Conservation (phyloP, 2,113 vertebrate species). For the Zosterops japonicus region DNA sequence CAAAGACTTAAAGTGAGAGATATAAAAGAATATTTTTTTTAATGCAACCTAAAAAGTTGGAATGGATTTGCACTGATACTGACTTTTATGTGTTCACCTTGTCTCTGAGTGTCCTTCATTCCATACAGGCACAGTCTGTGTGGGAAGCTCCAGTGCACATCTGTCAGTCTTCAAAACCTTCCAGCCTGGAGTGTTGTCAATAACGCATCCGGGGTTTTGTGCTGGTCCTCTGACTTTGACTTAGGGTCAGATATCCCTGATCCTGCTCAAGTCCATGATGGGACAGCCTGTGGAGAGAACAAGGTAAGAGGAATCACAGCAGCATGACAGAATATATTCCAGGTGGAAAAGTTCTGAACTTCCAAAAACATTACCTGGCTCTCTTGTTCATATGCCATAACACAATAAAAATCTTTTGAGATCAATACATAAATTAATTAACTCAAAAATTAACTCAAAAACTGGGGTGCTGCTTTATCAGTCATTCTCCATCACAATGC, state of each 20-base stretch:
- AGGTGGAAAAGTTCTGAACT: not conserved
- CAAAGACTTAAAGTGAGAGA: not conserved
- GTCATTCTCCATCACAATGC: not conserved
- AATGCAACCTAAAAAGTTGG: not conserved
- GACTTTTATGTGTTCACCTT: not conserved
- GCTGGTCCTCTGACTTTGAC: conserved; percentile 82
- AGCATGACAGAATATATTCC: not conserved
- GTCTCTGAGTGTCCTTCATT: not conserved
- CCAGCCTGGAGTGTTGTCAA: conserved; percentile 8
- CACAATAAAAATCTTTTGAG: not conserved
- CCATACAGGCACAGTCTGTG: conserved; percentile 79
- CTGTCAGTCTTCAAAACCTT: conserved; percentile 50
- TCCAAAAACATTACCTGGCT: not conserved
- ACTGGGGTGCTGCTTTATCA: not conserved
- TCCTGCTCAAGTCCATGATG: conserved; percentile 82
- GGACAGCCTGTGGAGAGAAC: conserved; percentile 78
- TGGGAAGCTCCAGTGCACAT: conserved; percentile 86
- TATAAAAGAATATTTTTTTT: not conserved
- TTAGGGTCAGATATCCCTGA: conserved; percentile 84
- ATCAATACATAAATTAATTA: not conserved
- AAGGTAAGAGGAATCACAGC: conserved; percentile 71
- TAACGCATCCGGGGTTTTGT: not conserved
- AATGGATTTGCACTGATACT: not conserved
- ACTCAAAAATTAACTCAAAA: not conserved
- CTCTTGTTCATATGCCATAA: not conserved